A percentile compares a stretch with the other conserved stretches of the same genome.
phyloP scores from a whole-genome alignment of 92 coral and sea anemone genomes.

The Siderastrea siderea region DNA sequence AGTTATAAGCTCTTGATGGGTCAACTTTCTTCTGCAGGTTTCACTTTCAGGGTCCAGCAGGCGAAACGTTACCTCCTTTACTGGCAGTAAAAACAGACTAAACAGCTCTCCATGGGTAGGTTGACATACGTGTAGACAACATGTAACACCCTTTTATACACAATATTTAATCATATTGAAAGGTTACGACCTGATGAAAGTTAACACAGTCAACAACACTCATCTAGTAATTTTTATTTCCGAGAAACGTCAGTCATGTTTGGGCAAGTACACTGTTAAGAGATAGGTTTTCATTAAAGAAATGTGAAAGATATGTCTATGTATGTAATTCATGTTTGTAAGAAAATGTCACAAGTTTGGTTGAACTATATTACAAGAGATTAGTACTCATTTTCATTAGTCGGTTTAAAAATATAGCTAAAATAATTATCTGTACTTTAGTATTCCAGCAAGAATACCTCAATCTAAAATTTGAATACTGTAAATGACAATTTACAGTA shows the following conservation, averaged over 20 bases:
- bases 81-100: conserved; percentile 39
- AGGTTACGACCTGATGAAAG: background rate
- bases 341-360: conserved; percentile 16
- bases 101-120: background rate
- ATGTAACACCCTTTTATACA: too few species aligned
- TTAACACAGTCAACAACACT: background rate
- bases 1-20: too few species aligned
- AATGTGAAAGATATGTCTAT: conserved; percentile 18
- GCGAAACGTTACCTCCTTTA: conserved; percentile 90
- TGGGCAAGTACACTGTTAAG: conserved; percentile 6
- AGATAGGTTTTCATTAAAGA: conserved; percentile 3
- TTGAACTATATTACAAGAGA: conserved; percentile 24
- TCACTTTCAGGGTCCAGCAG: conserved; percentile 95
- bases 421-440: conserved; percentile 49
- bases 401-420: conserved; percentile 46
- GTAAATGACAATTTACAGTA: conserved; percentile 14
- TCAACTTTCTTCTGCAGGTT: conserved; percentile 45
- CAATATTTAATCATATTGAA: too few species aligned
- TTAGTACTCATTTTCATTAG: conserved; percentile 2
- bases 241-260: conserved; percentile 5
- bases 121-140: too few species aligned
- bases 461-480: background rate
- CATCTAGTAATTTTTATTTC: background rate
- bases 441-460: conserved; percentile 8
- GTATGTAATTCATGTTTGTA: conserved; percentile 11